Percentiles rank a stretch among this genome's conserved stretches.
These are phyloP conservation scores for Brachylomia viminalis DNA, from an alignment of 2,888 invertebrate genomes.

Conservation along the genomic window DNA sequence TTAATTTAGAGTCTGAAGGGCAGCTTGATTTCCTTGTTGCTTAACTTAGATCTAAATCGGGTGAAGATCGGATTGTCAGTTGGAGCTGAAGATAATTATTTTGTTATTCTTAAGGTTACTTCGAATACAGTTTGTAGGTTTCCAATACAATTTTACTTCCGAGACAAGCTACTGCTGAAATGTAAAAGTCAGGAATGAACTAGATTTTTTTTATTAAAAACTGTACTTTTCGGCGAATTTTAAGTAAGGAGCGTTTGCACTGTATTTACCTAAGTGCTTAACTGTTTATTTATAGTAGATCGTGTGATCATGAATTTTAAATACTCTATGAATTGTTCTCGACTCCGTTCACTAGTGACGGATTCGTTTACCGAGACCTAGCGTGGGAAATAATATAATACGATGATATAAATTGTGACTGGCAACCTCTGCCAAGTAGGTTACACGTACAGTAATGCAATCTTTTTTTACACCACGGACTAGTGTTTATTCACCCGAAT, in stretches of 20 bases:
- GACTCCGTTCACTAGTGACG: conserved; percentile 13
- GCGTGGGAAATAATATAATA: conserved; percentile 75
- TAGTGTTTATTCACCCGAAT: conserved; percentile 33
- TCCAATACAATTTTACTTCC: too few relatives aligned
- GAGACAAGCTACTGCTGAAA: not conserved
- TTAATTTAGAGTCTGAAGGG: conserved; percentile 31
- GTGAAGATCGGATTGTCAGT: not conserved
- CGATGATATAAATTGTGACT: conserved; percentile 72
- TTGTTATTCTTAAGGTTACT: not conserved
- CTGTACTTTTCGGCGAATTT: not conserved
- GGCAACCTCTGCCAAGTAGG: conserved; percentile 77
- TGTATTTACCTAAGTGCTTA: conserved; percentile 9
- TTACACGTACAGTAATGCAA: conserved; percentile 69
- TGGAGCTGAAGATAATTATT: not conserved
- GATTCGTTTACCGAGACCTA: conserved; percentile 61
- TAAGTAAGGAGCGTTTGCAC: too few relatives aligned
- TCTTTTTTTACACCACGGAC: conserved; percentile 42
- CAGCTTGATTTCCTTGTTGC: conserved; percentile 28
- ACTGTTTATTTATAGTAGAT: not conserved
- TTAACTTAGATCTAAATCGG: conserved; percentile 6
- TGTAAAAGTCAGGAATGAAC: not conserved
- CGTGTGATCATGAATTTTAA: not conserved
- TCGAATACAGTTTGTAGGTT: not conserved
- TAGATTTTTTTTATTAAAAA: not conserved
- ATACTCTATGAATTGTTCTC: too few relatives aligned